A percentile compares a stretch with the other conserved stretches of the same genome.
These are phyloP conservation scores for Helleia helle DNA, from an alignment of 2,888 invertebrate genomes.

Conservation along the genomic window DNA sequence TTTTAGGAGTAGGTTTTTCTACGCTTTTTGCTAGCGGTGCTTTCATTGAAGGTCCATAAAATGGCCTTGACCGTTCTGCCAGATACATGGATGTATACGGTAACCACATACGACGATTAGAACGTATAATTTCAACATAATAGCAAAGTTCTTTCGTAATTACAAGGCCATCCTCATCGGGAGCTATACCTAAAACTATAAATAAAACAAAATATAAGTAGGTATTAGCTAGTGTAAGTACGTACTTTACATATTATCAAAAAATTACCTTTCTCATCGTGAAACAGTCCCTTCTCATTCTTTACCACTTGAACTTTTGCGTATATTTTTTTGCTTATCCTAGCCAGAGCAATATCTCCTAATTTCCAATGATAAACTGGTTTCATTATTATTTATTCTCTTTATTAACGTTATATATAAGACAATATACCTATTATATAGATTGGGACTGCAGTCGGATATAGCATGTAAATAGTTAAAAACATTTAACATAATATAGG, in stretches of 20 bases:
- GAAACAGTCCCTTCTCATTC: slow-evolving; percentile 54
- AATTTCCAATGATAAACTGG: slow-evolving; percentile 52
- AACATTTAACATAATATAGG: too few species aligned
- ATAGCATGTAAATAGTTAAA: too few species aligned
- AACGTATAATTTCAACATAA: slow-evolving; percentile 46
- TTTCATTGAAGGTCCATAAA: slow-evolving; percentile 43
- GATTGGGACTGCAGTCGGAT: too few species aligned
- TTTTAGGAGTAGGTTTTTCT: slow-evolving; percentile 29
- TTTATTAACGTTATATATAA: too few species aligned
- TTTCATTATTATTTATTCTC: slow-evolving; percentile 11
- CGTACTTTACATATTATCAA: too few species aligned
- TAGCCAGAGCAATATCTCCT: slow-evolving; percentile 54
- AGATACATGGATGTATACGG: slow-evolving; percentile 53
- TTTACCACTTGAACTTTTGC: slow-evolving; percentile 56
- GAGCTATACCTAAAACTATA: slow-evolving; percentile 51
- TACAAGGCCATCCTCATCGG: slow-evolving; percentile 38
- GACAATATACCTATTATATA: too few species aligned
- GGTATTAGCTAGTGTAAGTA: too few species aligned
- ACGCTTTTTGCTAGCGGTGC: slow-evolving; percentile 25
- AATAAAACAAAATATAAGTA: too few species aligned
- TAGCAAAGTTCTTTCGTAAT: slow-evolving; percentile 51
- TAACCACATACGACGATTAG: slow-evolving; percentile 46
- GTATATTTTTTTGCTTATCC: slow-evolving; percentile 51
- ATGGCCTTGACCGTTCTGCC: slow-evolving; percentile 55
- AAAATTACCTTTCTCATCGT: slow-evolving; percentile 49